Base-by-base conservation (phyloP, 2,113 vertebrate species). In the Taurulus bubalis region DNA sequence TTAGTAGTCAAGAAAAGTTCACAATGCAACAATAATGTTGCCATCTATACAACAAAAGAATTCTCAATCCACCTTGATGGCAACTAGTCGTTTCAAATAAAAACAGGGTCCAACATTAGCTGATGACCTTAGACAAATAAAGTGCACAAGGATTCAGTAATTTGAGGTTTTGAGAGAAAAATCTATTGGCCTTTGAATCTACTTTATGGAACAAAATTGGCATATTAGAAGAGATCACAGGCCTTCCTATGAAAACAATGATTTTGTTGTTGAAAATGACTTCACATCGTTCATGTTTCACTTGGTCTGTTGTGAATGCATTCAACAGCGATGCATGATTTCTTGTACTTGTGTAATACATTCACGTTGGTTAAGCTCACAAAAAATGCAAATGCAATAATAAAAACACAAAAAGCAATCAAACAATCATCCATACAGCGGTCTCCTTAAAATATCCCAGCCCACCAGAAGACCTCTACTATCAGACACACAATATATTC, bases 311-410 rank as follows among this genome's bases (percentile, higher is more conserved):
- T n/a, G 36, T 70, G 65, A 78, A 26, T 26, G 8, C 10, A 79
- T 64, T 55, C 11, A 58, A 67, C 40, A 56, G 15, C 0, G 0
- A 63, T 40, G 18, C 1, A 0, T 12, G 26, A 36, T 62, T 45
- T 69, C 66, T 78, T 83, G 30, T 53, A 56, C 45, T 24, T 10
- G 20, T 68, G n/a, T 53, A 71, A 91, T 85, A 92, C 91, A 93
- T 91, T 91, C 85, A 90, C 10, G 51, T 87, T 74, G 72, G 77
- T 69, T 85, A 71, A 67, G 45, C 24, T 75, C 65, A 76, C 14
- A 79, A 79, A 82, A 63, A 69, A 53, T 83, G 85, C 40, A 77
- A 77, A 20, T 28, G 6, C 51, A 82, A 67, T 47, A 51, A 26
- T 65, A 69, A 87, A 77, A 86, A 69, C 36, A 75, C 20, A 74